Conservation (phyloP, 2,797 vertebrate species). For the Falco concolor region DNA sequence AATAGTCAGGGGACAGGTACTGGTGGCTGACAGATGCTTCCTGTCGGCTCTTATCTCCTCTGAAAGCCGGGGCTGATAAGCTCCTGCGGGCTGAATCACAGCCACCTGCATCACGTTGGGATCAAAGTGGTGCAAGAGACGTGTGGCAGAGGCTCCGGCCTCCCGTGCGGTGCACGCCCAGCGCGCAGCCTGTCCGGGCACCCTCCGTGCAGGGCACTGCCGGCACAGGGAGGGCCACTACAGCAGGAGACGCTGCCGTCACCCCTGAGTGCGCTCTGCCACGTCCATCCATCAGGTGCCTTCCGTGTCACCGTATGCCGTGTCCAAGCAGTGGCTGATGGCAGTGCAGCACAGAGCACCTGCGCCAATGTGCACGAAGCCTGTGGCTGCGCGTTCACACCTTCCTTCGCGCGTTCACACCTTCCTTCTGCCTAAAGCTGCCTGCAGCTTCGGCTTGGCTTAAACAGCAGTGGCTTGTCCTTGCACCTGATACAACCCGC, state of each 20-base stretch:
- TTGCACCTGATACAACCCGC: accelerated
- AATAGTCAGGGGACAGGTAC: neutral
- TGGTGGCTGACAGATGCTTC: neutral
- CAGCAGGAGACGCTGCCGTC: accelerated
- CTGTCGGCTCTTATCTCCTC: neutral
- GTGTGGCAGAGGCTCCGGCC: accelerated
- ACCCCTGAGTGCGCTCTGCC: neutral
- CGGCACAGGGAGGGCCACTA: accelerated
- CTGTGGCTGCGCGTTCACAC: neutral
- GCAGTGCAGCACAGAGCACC: neutral
- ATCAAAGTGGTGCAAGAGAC: neutral
- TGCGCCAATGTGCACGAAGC: accelerated
- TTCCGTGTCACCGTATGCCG: accelerated
- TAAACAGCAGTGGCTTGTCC: neutral
- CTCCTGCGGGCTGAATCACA: neutral
- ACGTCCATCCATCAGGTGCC: accelerated
- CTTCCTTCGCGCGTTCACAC: neutral
- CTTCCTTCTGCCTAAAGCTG: neutral
- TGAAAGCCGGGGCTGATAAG: accelerated
- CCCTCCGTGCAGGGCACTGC: accelerated
- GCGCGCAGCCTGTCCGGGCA: neutral
- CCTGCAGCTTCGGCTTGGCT: neutral
- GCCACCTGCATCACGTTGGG: neutral
- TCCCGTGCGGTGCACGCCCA: accelerated
- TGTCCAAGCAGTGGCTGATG: neutral